Evolutionary conservation across 2,888 invertebrate genomes (phyloP).

Genomic region (Lamellibrachia columna): DNA sequence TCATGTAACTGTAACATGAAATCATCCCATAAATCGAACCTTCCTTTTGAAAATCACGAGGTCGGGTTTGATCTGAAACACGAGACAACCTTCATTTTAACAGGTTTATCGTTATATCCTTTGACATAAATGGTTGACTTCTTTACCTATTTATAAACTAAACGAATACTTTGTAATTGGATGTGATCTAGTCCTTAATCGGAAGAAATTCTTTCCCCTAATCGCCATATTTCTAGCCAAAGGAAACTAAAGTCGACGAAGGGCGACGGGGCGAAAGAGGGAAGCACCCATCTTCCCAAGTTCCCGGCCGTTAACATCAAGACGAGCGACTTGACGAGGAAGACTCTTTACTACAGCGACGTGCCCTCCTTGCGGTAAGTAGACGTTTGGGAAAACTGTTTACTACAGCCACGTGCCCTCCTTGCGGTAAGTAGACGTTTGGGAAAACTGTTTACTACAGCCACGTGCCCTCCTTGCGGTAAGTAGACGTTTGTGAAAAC

Average conservation of each 20-base stretch:
- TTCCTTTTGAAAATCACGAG: no score
- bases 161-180: no score
- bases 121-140: no score
- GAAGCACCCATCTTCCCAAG: constrained; percentile 59
- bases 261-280: constrained; percentile 44
- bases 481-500: constrained; percentile 38
- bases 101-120: no score
- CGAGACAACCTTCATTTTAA: no score
- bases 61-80: no score
- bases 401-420: constrained; percentile 58
- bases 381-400: constrained; percentile 48
- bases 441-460: constrained; percentile 53
- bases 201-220: background rate
- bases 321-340: constrained; percentile 50
- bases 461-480: constrained; percentile 60
- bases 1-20: no score
- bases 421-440: constrained; percentile 53
- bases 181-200: no score
- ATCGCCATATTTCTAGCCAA: background rate
- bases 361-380: constrained; percentile 57
- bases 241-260: background rate
- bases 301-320: constrained; percentile 58
- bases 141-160: no score
- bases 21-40: no score
- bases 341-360: constrained; percentile 56